Evolutionary conservation across 2,797 vertebrate genomes (phyloP), one percentile per base, ranked within the genome.

Genomic region (Tinamus major): DNA sequence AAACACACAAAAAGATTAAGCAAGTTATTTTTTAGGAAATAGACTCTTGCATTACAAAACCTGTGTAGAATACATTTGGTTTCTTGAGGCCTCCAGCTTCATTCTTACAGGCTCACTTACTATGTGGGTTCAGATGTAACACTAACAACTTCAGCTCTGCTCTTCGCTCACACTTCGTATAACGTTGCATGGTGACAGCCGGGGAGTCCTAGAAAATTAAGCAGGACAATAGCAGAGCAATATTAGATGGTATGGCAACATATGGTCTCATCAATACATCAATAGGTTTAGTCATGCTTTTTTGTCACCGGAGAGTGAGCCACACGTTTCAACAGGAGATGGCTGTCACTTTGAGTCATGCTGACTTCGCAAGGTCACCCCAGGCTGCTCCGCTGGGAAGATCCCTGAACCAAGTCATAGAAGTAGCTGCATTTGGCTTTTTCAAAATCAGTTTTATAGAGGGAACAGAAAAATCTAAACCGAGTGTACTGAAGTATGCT

Each of bases 231-330:
- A 74, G 85, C 41, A 83, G 48, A 74, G 67, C 51, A 79, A 9
- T 81, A 85, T 93, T 81, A 81, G 77, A 49, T 74, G 51, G 55
- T 82, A 69, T 75, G 84, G 48, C 56, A 68, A 44, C 53, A 76
- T 91, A 91, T 63, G 76, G 35, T 87, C 63, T 85, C 70, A 85
- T 79, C 78, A 81, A 59, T 93, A 71, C 24, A 84, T 86, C 93
- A 93, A 37, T 77, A 64, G 87, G 74, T 78, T 96, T 96, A 93
- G 95, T 94, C 88, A 91, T 19, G 55, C 76, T 87, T 93, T 93
- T 79, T 83, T 89, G 70, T 89, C 77, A 85, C 90, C 39, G 31
- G 91, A 84, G n/a, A 23, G 42, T 49, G 85, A 93, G 69, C 48
- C 87, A 74, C 68, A 51, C 49, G 56, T 94, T 94, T 95, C 72